Conservation (phyloP, 2,113 vertebrate species). For the Bungarus multicinctus region DNA sequence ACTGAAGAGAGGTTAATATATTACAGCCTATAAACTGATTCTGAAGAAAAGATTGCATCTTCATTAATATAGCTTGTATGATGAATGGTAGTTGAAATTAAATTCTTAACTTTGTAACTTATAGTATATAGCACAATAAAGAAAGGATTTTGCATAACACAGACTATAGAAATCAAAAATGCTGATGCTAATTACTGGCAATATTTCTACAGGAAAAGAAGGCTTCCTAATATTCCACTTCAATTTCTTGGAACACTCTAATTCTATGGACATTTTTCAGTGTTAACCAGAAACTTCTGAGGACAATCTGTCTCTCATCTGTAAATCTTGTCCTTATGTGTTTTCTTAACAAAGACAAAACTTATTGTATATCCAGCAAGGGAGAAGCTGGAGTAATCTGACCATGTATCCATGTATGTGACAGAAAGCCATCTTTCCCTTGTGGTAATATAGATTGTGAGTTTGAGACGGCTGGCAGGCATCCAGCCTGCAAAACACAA, state of each 20-base stretch:
- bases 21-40: background rate
- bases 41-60: background rate
- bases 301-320: background rate
- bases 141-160: background rate
- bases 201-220: background rate
- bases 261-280: background rate
- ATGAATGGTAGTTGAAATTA: background rate
- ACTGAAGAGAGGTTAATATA: background rate
- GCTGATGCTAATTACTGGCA: background rate
- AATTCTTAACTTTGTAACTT: background rate
- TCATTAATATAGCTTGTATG: background rate
- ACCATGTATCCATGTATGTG: background rate
- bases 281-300: background rate
- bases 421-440: background rate
- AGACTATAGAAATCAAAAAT: background rate
- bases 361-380: background rate
- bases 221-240: background rate
- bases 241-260: background rate
- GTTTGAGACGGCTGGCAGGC: background rate
- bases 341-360: background rate
- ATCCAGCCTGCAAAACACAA: background rate
- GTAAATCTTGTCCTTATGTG: background rate
- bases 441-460: background rate
- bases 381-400: background rate
- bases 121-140: background rate